phyloP scores from a whole-genome alignment of 2,113 vertebrate genomes.

The Hypomesus transpacificus region DNA sequence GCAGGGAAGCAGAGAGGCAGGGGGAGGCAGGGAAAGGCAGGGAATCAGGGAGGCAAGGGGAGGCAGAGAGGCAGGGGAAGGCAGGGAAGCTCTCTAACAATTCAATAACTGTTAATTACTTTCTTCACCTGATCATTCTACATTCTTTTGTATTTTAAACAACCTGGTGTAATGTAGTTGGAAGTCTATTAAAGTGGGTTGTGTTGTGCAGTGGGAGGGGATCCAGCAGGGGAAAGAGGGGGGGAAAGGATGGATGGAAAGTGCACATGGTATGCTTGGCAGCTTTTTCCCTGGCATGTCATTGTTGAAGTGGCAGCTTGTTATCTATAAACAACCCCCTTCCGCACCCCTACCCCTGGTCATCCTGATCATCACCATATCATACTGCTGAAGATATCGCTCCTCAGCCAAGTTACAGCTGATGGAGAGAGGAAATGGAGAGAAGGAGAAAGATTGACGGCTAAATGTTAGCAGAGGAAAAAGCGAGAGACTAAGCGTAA shows the following conservation, averaged over 20 bases:
- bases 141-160: slow-evolving; percentile 64
- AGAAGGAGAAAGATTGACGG: not conserved
- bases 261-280: too few species aligned
- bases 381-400: not conserved
- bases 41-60: too few species aligned
- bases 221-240: not conserved
- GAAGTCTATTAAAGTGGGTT: slow-evolving; percentile 54
- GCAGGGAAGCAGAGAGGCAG: too few species aligned
- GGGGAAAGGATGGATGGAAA: not conserved
- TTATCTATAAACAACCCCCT: not conserved
- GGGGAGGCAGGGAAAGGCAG: too few species aligned
- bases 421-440: not conserved
- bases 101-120: slow-evolving; percentile 77
- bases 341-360: not conserved
- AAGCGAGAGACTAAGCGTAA: not conserved
- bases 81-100: slow-evolving; percentile 59
- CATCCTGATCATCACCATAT: not conserved
- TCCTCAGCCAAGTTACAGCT: not conserved
- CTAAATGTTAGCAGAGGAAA: not conserved
- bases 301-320: not conserved
- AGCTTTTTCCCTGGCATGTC: not conserved
- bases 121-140: slow-evolving; percentile 70
- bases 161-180: slow-evolving; percentile 70
- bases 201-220: not conserved
- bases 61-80: too few species aligned